Percentiles rank a stretch among this genome's conserved stretches.
These are phyloP conservation scores for Heloderma charlesbogerti DNA, from an alignment of 2,113 vertebrate species.

Conservation along the genomic window DNA sequence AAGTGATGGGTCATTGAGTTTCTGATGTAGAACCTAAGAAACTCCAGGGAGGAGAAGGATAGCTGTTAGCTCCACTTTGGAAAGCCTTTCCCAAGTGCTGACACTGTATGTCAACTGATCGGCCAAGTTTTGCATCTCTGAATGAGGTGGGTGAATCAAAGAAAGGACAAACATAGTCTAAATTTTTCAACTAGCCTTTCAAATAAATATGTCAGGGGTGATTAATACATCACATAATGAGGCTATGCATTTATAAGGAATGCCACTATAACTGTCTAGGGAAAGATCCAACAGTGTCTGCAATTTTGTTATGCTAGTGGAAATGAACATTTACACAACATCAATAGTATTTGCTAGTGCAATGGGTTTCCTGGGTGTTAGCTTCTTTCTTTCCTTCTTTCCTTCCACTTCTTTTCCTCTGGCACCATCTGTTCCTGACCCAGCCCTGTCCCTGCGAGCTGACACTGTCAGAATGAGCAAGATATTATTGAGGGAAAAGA, in stretches of 20 bases:
- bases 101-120: not conserved
- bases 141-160: not conserved
- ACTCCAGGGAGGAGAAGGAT: not conserved
- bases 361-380: no score
- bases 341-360: no score
- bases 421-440: not conserved
- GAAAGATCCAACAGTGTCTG: no score
- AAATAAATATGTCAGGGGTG: not conserved
- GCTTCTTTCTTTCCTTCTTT: not conserved
- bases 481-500: not conserved
- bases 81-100: not conserved
- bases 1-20: not conserved
- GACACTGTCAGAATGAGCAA: not conserved
- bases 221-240: not conserved
- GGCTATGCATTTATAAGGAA: not conserved
- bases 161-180: not conserved
- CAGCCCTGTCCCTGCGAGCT: not conserved
- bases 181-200: not conserved
- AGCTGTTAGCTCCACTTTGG: not conserved
- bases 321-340: no score
- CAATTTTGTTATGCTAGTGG: no score
- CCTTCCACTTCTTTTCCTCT: not conserved
- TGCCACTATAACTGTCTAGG: no score
- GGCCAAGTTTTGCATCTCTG: not conserved
- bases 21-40: not conserved